phyloP scores from a whole-genome alignment of 1,140 invertebrate genomes.

The Paracyclopina nana region DNA sequence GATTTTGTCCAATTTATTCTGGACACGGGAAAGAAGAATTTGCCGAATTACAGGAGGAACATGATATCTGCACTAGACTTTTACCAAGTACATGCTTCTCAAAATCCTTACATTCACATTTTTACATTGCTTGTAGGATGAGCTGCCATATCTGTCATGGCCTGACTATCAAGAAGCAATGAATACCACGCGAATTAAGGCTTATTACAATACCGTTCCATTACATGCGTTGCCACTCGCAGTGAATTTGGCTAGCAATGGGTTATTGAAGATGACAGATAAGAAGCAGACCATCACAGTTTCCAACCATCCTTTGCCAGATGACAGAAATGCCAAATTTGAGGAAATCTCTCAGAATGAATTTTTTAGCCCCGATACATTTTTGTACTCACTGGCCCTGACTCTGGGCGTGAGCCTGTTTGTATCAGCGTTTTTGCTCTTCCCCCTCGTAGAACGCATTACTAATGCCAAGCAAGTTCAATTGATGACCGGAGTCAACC shows the following conservation, averaged over 20 bases:
- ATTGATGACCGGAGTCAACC: conserved; percentile 5
- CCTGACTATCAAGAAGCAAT: no score
- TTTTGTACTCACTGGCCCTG: neutral
- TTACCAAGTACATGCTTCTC: no score
- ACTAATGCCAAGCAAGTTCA: conserved; percentile 12
- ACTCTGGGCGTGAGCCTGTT: neutral
- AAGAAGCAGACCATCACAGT: neutral
- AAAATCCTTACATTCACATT: no score
- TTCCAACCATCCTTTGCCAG: neutral
- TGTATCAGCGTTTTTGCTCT: conserved; percentile 1
- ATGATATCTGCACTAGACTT: no score
- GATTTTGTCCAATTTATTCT: no score
- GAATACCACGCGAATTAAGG: no score
- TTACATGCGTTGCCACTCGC: conserved; percentile 1
- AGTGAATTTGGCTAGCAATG: neutral
- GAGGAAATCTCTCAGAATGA: neutral
- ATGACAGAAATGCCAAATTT: no score
- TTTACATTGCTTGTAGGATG: no score
- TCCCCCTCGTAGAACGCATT: neutral
- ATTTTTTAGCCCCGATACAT: neutral
- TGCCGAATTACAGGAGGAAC: no score
- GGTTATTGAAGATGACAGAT: neutral
- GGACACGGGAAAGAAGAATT: no score
- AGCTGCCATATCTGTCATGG: no score
- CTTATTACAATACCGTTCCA: conserved; percentile 9